phyloP scores from a whole-genome alignment of 2,797 vertebrate species.

The Nannoperca obscura region DNA sequence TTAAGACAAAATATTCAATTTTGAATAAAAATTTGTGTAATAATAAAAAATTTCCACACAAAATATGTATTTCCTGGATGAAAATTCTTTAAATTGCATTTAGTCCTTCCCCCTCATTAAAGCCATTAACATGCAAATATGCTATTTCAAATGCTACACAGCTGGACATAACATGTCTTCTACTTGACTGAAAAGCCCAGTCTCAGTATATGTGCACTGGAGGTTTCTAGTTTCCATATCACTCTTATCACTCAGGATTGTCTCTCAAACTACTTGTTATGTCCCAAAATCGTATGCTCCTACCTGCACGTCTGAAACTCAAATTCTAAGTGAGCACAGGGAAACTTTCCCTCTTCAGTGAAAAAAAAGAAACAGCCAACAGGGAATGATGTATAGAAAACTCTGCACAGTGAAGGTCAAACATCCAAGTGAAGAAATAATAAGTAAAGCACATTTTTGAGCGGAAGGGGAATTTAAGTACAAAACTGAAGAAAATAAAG shows the following conservation, averaged over 20 bases:
- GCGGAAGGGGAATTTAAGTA: neutral
- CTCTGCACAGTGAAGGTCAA: constrained; percentile 25
- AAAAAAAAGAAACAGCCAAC: constrained; percentile 18
- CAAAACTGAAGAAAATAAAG: constrained; percentile 13
- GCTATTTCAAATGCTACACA: neutral
- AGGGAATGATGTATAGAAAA: neutral
- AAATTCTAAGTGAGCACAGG: constrained; percentile 1
- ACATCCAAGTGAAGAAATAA: constrained; percentile 17
- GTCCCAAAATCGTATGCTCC: neutral
- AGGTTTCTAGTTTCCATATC: neutral
- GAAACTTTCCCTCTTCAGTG: neutral
- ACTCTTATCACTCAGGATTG: neutral
- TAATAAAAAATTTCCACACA: neutral
- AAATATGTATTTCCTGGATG: neutral
- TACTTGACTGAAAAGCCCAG: neutral
- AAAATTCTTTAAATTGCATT: neutral
- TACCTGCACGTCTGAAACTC: neutral
- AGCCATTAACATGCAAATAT: neutral
- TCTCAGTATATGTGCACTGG: neutral
- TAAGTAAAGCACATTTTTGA: constrained; percentile 15
- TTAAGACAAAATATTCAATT: neutral
- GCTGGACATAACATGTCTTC: neutral
- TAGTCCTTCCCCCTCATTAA: neutral
- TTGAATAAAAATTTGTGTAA: neutral
- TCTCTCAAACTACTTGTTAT: neutral